Conservation (phyloP, 2,888 invertebrate genomes). For the Drosophila peninsularis region DNA sequence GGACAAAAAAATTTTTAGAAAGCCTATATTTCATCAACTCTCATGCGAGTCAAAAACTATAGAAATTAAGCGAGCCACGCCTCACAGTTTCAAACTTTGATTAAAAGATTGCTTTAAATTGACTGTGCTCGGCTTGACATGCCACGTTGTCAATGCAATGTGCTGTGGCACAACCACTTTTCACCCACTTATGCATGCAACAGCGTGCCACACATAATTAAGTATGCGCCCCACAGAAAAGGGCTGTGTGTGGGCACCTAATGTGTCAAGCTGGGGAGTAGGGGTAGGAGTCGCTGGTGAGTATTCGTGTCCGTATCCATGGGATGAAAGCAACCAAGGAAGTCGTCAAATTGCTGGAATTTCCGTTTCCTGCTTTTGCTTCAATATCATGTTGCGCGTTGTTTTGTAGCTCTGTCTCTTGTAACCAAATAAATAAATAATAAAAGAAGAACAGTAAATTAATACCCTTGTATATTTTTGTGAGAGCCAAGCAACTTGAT, state of each 20-base stretch:
- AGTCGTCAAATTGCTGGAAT: slow-evolving; percentile 53
- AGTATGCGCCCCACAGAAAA: slow-evolving; percentile 3
- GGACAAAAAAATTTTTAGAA: too few relatives aligned
- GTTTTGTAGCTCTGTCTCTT: slow-evolving; percentile 15
- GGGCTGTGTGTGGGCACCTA: slow-evolving; percentile 11
- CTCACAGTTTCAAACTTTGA: slow-evolving; percentile 5
- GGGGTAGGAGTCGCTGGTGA: background rate
- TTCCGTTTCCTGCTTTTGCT: slow-evolving; percentile 54
- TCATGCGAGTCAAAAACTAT: background rate
- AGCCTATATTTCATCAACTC: too few relatives aligned
- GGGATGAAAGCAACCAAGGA: slow-evolving; percentile 34
- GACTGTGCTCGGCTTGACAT: background rate
- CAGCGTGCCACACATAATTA: slow-evolving; percentile 31
- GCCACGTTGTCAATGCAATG: slow-evolving; percentile 22
- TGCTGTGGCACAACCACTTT: slow-evolving; percentile 25
- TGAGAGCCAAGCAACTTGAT: slow-evolving; percentile 10
- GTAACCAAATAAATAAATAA: background rate
- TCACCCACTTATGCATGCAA: slow-evolving; percentile 34
- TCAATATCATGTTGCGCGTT: slow-evolving; percentile 32
- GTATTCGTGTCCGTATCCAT: slow-evolving; percentile 13
- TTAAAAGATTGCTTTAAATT: slow-evolving; percentile 25
- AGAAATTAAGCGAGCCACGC: background rate
- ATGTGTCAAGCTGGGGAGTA: background rate
- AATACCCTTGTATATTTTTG: background rate
- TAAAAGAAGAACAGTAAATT: background rate